Evolutionary conservation across 1,140 invertebrate species (phyloP).

Genomic region (Sarcophaga peregrina): DNA sequence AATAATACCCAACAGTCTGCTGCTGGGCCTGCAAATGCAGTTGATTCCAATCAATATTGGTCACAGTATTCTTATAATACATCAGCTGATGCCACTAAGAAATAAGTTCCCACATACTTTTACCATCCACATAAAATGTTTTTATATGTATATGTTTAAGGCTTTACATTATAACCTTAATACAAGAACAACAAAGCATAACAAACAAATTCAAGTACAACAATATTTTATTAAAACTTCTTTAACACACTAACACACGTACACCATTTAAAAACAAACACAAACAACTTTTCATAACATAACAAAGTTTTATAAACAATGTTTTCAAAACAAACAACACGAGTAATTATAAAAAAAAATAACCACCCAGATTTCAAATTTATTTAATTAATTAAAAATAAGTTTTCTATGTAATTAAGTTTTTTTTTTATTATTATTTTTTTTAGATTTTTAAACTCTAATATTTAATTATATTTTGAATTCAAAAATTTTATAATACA

Average conservation of each 20-base stretch:
- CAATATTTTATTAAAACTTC: background rate
- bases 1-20: conserved; percentile 48
- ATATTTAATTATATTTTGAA: background rate
- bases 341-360: background rate
- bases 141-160: too few relatives aligned
- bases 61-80: conserved; percentile 65
- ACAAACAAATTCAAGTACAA: background rate
- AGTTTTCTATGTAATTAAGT: background rate
- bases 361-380: background rate
- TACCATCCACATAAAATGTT: too few relatives aligned
- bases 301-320: too few relatives aligned
- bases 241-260: background rate
- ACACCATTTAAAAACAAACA: background rate
- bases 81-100: conserved; percentile 29
- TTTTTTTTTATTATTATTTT: background rate
- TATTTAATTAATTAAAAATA: background rate
- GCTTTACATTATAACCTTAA: too few relatives aligned
- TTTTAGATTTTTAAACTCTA: background rate
- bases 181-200: background rate
- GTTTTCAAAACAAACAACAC: background rate
- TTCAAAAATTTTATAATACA: background rate
- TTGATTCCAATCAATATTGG: conserved; percentile 64
- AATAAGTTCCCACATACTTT: background rate
- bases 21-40: conserved; percentile 48
- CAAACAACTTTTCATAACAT: too few relatives aligned